phyloP scores from a whole-genome alignment of 2,113 vertebrate species.

The Australoheros scitulus region DNA sequence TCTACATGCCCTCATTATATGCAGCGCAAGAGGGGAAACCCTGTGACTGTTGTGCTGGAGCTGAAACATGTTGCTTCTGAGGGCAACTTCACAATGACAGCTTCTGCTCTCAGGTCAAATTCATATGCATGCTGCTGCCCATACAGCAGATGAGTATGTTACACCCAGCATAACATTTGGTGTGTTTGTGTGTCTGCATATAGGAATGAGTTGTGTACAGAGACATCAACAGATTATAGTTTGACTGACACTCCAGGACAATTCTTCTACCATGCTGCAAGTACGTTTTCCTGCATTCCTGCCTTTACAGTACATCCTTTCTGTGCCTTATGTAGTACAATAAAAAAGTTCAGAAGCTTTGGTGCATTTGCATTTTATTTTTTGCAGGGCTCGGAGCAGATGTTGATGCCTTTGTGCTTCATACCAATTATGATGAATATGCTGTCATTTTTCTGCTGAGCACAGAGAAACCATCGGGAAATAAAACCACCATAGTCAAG shows the following conservation, averaged over 20 bases:
- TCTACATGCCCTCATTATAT: conserved; percentile 84
- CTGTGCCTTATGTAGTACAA: not conserved
- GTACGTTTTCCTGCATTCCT: conserved; percentile 56
- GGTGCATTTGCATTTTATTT: not conserved
- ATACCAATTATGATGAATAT: conserved; percentile 87
- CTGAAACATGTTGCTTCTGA: conserved; percentile 61
- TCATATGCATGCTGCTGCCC: not conserved
- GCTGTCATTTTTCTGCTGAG: conserved; percentile 81
- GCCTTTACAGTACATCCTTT: not conserved
- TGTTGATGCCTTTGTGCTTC: conserved; percentile 82
- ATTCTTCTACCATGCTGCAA: conserved; percentile 68
- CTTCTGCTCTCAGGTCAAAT: conserved; percentile 43
- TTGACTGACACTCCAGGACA: conserved; percentile 70
- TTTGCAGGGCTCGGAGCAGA: conserved; percentile 79
- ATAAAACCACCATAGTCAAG: conserved; percentile 74
- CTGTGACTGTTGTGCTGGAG: conserved; percentile 78
- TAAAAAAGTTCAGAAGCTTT: not conserved
- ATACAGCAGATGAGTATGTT: not conserved
- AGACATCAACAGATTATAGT: conserved; percentile 52
- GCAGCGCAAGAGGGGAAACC: conserved; percentile 74
- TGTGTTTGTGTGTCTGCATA: conserved; percentile 10
- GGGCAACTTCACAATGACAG: conserved; percentile 56
- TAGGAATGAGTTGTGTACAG: conserved; percentile 61
- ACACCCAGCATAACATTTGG: not conserved
- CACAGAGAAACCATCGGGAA: conserved; percentile 75